Evolutionary conservation across 1,140 invertebrate species (phyloP), one percentile per base, ranked within the genome.

Genomic region (Euura saliciscinereae): DNA sequence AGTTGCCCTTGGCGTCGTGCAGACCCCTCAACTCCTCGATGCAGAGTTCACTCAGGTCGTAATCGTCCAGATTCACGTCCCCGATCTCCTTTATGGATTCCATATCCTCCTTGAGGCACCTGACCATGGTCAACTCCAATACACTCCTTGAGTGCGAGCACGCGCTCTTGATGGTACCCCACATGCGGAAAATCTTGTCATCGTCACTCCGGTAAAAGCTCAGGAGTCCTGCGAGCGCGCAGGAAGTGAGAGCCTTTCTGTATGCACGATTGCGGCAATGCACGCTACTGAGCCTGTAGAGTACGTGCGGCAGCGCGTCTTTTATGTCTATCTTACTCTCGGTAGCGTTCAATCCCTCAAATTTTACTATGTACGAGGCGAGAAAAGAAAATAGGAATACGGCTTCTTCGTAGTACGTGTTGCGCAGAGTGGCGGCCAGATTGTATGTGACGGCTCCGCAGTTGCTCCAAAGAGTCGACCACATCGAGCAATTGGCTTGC

Each of bases 141-240:
- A 80, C 69, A n/a, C n/a, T n/a, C 5, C 74, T 44, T 5, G 46
- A 45, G 45, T 73, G 69, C 44, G 45, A 1, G 28, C 73, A 71
- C 72, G 83, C 78, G 5, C 80, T 71, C 44, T 85, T 87, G 7
- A 85, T 80, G 7, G 44, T 75, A 2, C 76, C 70, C 85, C 84
- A 86, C 65, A 79, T 75, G 2, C 72, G 74, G 73, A 80, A 86
- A 42, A 81, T 80, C 72, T 82, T 84, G 10, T 70, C 73, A 10
- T 81, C 73, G 6, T 72, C 11, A 11, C 80, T 71, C 8, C 75
- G 74, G 10, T 72, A 79, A n/a, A n/a, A n/a, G 70, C 78, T 84
- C 7, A 85, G 73, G 43, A 85, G 51, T 11, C 73, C 80, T 73
- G 80, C 78, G 28, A 86, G 79, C n/a, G 85, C 80, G 4, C 75